Percentiles rank a stretch among this genome's conserved stretches.
phyloP scores from a whole-genome alignment of 2,113 vertebrate genomes.

The Catagonus wagneri region DNA sequence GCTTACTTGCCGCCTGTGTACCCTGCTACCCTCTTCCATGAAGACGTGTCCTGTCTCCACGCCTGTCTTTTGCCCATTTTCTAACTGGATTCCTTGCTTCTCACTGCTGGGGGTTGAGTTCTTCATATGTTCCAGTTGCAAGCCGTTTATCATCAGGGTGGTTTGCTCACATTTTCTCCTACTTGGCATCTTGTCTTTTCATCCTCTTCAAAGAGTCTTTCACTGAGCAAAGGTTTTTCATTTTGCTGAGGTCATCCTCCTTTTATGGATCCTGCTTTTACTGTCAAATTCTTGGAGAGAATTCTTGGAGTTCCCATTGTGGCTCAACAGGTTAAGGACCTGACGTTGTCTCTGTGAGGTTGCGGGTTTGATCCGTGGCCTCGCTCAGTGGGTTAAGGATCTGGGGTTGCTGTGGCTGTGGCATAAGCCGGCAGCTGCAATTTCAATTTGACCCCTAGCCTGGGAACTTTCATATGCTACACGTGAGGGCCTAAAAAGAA shows the following conservation, averaged over 20 bases:
- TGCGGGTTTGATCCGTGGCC: too few species aligned
- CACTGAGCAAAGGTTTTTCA: neutral
- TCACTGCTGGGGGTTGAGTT: neutral
- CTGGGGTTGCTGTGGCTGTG: too few species aligned
- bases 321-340: too few species aligned
- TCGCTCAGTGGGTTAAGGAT: too few species aligned
- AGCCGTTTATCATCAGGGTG: neutral
- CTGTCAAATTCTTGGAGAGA: neutral
- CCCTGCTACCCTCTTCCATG: too few species aligned
- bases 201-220: neutral
- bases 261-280: neutral
- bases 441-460: too few species aligned
- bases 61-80: neutral
- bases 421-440: too few species aligned
- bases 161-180: neutral
- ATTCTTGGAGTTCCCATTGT: too few species aligned
- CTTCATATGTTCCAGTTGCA: neutral
- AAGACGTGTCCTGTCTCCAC: neutral
- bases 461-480: too few species aligned
- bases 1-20: neutral
- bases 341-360: too few species aligned
- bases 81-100: neutral
- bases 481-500: too few species aligned
- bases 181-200: neutral
- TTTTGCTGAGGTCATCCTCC: neutral